phyloP scores from a whole-genome alignment of 2,797 vertebrate genomes.

The Neopelma chrysocephalum region DNA sequence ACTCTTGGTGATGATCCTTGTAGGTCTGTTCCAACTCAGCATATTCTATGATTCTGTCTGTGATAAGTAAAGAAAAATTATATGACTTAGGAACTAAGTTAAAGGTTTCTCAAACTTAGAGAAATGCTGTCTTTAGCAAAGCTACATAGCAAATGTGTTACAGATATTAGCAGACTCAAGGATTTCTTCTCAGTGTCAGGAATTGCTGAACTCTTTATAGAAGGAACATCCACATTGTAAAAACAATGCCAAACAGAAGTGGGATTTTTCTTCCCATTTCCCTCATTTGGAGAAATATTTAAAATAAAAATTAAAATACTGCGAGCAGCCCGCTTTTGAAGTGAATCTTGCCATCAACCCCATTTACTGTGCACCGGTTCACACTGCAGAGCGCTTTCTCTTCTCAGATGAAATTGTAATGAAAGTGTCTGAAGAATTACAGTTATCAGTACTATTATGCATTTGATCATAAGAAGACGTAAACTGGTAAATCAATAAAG shows the following conservation, averaged over 20 bases:
- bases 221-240: background rate
- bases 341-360: background rate
- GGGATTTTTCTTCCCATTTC: background rate
- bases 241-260: fast-evolving
- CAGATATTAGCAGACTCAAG: background rate
- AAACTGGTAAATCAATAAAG: background rate
- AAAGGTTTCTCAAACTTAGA: background rate
- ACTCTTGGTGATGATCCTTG: background rate
- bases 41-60: background rate
- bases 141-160: background rate
- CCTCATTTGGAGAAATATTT: background rate
- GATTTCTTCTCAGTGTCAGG: background rate
- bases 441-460: background rate
- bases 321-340: background rate
- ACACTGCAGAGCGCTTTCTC: background rate
- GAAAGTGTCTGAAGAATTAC: background rate
- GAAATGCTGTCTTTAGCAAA: background rate
- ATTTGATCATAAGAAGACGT: background rate
- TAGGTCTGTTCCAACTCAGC: background rate
- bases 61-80: background rate
- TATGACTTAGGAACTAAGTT: background rate
- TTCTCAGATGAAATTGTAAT: background rate
- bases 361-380: background rate
- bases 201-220: background rate
- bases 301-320: background rate